Evolutionary conservation across 2,888 invertebrate species (phyloP), one percentile per base, ranked within the genome.

Genomic region (Lydus trimaculatus): DNA sequence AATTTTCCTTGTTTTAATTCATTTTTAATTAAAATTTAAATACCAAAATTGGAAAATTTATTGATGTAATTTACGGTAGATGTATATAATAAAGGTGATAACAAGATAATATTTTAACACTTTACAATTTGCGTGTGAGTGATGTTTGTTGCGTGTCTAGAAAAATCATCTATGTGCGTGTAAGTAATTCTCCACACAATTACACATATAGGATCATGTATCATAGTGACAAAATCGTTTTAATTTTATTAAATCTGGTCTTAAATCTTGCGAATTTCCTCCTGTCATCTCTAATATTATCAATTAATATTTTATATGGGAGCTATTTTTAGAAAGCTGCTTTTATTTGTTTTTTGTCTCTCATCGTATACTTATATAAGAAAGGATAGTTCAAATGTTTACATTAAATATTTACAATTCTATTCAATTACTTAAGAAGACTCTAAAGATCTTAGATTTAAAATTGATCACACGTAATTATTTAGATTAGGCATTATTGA

Each of bases 91-190:
- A 23, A 66, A 70, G 61, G 67, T 65, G 70, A 70, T 67, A 70
- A 70, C 70, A 67, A 70, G 70, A 70, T 70, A 70, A 70, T 70
- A 67, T 70, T 70, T 70, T 70, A 67, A 70, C 70, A 70, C 70
- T 70, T 70, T 69, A 36, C 66, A 67, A 67, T 67, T 67, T 67
- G 70, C 67, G 70, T 70, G 70, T 43, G 56, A 58, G 61, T n/a
- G 33, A 59, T 59, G 31, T 69, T 62, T 58, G 70, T 70, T 66
- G 62, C 70, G 64, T 69, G 69, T 64, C 62, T 15, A 33, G 66
- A 52, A 28, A 56, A 25, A 56, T 28, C 56, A 56, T 28, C 5
- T 5, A 28, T 1, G 15, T 56, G 28, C 56, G 23, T 52, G 23
- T 13, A 2, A 4, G 52, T 52, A 52, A 56, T 56, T 56, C 13